phyloP scores from a whole-genome alignment of 2,797 vertebrate species.

The Cossypha caffra region DNA sequence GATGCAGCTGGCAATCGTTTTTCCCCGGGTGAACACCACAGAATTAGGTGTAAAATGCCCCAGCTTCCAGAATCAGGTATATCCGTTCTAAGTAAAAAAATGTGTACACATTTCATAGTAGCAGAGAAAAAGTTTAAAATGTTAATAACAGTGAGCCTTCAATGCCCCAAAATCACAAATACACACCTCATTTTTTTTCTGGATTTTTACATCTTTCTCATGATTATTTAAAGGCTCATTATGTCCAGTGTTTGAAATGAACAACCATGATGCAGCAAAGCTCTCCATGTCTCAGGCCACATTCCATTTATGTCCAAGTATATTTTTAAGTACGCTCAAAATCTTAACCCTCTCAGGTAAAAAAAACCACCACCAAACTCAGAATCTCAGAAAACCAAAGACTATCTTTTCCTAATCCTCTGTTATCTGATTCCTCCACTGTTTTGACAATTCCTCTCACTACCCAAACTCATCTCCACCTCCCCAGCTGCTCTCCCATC shows the following conservation, averaged over 20 bases:
- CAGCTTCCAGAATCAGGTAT: not conserved
- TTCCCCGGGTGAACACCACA: not conserved
- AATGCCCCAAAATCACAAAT: not conserved
- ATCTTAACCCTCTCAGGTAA: not conserved
- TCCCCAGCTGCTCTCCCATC: not conserved
- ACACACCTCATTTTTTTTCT: not conserved
- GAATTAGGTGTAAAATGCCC: not conserved
- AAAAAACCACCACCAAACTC: not conserved
- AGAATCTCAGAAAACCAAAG: not conserved
- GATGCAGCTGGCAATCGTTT: not conserved
- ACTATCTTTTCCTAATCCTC: not conserved
- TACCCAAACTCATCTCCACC: not conserved
- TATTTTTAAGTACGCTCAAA: not conserved
- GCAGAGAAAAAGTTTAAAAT: not conserved
- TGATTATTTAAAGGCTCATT: not conserved
- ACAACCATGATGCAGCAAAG: not conserved
- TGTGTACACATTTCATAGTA: not conserved
- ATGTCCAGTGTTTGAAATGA: not conserved
- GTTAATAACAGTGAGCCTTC: not conserved
- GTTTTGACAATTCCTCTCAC: not conserved
- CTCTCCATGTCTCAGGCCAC: not conserved
- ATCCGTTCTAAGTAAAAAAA: not conserved
- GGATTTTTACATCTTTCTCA: not conserved
- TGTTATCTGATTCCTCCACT: not conserved
- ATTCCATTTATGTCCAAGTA: not conserved